phyloP scores from a whole-genome alignment of 2,888 invertebrate genomes.

The Amphipyra berbera region DNA sequence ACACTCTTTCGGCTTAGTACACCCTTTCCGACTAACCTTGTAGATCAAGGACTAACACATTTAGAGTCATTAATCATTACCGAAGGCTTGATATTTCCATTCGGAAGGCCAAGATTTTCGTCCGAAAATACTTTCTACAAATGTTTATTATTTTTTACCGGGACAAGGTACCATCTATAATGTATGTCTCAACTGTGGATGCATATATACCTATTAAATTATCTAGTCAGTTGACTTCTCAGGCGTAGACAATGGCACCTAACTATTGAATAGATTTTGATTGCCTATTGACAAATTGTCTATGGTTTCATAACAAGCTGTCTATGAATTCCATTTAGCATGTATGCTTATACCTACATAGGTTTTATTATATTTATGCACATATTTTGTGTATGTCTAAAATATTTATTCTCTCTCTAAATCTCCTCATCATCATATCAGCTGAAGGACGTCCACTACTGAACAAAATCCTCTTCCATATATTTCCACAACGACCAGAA shows the following conservation, averaged over 20 bases:
- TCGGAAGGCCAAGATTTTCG: slow-evolving; percentile 29
- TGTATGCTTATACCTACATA: background rate
- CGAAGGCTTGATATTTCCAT: slow-evolving; percentile 1
- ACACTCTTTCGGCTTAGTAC: too few species aligned
- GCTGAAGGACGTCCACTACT: too few species aligned
- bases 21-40: too few species aligned
- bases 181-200: background rate
- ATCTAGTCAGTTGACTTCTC: slow-evolving; percentile 9
- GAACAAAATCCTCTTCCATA: too few species aligned
- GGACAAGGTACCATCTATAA: background rate
- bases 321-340: background rate
- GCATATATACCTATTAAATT: background rate
- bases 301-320: slow-evolving; percentile 4
- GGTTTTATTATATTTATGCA: background rate
- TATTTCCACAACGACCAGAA: too few species aligned
- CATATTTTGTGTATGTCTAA: too few species aligned
- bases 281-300: slow-evolving; percentile 33
- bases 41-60: slow-evolving; percentile 31
- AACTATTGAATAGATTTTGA: slow-evolving; percentile 26
- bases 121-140: slow-evolving; percentile 14
- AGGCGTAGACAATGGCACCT: slow-evolving; percentile 18
- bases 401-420: too few species aligned
- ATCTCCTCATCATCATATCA: too few species aligned
- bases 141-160: slow-evolving; percentile 2
- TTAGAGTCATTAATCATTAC: slow-evolving; percentile 36